These are phyloP conservation scores for Triplophysa tibetana DNA, from an alignment of 2,113 vertebrate species.

Conservation along the genomic window DNA sequence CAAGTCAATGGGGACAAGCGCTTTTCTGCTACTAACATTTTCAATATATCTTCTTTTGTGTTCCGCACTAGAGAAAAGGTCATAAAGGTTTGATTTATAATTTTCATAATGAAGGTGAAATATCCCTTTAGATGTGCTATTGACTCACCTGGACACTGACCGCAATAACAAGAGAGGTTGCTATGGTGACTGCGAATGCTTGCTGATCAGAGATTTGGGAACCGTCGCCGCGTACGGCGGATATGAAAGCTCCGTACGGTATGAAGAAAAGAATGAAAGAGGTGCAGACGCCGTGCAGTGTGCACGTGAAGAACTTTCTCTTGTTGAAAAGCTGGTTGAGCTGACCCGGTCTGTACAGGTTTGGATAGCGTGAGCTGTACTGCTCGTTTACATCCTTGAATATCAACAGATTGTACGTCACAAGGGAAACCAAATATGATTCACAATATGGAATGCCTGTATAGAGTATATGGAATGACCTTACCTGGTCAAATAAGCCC, in stretches of 20 bases:
- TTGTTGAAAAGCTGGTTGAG: conserved; percentile 86
- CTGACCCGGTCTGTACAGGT: conserved; percentile 81
- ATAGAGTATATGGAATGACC: not conserved
- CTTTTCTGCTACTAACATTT: no score
- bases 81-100: no score
- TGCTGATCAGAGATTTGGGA: conserved; percentile 78
- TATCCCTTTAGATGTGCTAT: no score
- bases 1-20: no score
- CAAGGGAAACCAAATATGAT: no score
- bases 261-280: conserved; percentile 84
- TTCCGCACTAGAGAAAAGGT: no score
- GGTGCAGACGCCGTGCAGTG: conserved; percentile 78
- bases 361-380: conserved; percentile 77
- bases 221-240: conserved; percentile 75
- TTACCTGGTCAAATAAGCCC: conserved; percentile 87
- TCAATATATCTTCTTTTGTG: no score
- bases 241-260: conserved; percentile 77
- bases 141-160: conserved; percentile 81
- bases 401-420: conserved; percentile 8
- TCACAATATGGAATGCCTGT: no score
- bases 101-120: no score
- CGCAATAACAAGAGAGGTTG: conserved; percentile 83
- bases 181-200: conserved; percentile 81
- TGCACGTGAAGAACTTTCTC: conserved; percentile 80
- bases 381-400: conserved; percentile 81